These are phyloP conservation scores for Phasianus colchicus DNA, from an alignment of 2,113 vertebrate genomes.

Conservation along the genomic window DNA sequence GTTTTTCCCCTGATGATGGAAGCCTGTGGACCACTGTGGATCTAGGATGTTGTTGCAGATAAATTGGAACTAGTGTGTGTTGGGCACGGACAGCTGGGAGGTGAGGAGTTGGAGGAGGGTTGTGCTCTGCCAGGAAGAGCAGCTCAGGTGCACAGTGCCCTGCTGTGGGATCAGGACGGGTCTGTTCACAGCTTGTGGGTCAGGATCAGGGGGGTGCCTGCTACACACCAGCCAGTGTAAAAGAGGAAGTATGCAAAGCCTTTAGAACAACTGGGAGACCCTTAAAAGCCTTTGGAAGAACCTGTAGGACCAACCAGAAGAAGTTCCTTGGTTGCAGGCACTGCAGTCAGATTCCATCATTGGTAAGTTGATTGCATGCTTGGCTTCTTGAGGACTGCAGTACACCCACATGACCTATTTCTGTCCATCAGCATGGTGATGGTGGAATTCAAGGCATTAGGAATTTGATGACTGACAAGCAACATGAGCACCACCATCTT, in stretches of 20 bases:
- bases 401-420: neutral
- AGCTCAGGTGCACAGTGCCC: rapidly evolving
- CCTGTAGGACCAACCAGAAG: neutral
- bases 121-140: neutral
- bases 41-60: neutral
- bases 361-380: neutral
- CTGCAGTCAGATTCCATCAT: too few relatives aligned
- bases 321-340: neutral
- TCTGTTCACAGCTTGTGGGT: neutral
- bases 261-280: neutral
- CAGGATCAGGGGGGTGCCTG: neutral
- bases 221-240: neutral
- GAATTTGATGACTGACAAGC: neutral
- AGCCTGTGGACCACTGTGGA: neutral
- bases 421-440: neutral
- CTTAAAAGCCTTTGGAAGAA: neutral
- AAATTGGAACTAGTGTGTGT: neutral
- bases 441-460: neutral
- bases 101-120: neutral
- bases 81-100: neutral
- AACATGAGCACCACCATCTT: neutral
- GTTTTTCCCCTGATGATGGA: neutral
- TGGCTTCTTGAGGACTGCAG: neutral
- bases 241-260: neutral
- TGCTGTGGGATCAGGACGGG: rapidly evolving